phyloP scores from a whole-genome alignment of 2,797 vertebrate genomes.

The Coracias cyanogaster region DNA sequence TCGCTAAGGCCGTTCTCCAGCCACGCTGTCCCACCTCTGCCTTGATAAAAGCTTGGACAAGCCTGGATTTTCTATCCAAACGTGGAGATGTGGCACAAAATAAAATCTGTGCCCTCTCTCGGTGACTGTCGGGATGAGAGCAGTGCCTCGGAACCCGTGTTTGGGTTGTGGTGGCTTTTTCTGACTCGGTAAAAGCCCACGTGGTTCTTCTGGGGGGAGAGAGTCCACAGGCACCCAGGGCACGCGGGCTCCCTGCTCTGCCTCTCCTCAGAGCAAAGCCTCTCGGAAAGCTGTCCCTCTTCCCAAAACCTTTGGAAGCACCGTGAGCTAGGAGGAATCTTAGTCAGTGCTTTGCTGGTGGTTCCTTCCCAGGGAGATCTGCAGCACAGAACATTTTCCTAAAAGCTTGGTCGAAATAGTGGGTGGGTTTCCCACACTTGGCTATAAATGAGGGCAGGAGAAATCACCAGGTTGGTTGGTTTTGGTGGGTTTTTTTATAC shows the following conservation, averaged over 20 bases:
- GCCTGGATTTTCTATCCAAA: background rate
- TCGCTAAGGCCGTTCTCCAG: too few species aligned
- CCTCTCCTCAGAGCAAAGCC: background rate
- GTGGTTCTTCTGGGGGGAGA: background rate
- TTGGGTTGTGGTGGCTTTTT: background rate
- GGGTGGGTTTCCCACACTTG: too few species aligned
- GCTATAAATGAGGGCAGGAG: background rate
- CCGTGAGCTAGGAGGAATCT: background rate
- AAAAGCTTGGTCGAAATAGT: too few species aligned
- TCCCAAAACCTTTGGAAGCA: background rate
- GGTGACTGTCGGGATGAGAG: background rate
- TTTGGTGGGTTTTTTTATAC: background rate
- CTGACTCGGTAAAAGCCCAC: background rate
- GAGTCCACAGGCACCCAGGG: background rate
- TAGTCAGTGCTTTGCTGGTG: background rate
- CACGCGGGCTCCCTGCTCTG: background rate
- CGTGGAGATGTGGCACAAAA: background rate
- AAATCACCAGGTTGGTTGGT: background rate
- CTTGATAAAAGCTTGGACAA: background rate
- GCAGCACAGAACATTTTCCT: background rate
- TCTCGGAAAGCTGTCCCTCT: background rate
- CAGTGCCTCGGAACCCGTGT: background rate
- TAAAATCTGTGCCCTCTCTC: background rate
- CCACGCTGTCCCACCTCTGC: background rate
- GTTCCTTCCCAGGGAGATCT: background rate